A percentile compares a stretch with the other conserved stretches of the same genome.
These are phyloP conservation scores for Vanacampus margaritifer DNA, from an alignment of 2,113 vertebrate species.

Conservation along the genomic window DNA sequence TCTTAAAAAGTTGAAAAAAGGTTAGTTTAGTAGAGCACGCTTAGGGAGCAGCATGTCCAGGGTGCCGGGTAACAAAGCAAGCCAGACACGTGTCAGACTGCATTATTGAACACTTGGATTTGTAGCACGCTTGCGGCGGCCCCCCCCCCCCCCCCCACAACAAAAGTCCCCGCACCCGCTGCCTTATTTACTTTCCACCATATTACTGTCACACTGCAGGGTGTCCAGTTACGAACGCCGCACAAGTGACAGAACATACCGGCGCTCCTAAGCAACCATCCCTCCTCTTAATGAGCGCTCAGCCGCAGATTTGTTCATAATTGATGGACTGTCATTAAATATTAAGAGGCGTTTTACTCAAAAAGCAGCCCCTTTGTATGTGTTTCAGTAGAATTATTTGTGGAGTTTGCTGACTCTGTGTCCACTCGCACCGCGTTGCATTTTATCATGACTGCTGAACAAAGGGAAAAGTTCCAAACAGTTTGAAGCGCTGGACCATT, in stretches of 20 bases:
- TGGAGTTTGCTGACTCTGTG: slow-evolving; percentile 36
- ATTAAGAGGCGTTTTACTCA: slow-evolving; percentile 56
- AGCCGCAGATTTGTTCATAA: slow-evolving; percentile 68
- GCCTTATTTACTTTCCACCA: slow-evolving; percentile 54
- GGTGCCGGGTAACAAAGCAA: slow-evolving; percentile 19
- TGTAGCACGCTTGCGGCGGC: slow-evolving; percentile 37
- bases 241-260: slow-evolving; percentile 36
- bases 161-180: slow-evolving; percentile 31
- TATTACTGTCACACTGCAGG: slow-evolving; percentile 26
- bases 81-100: slow-evolving; percentile 31
- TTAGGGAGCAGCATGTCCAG: background rate
- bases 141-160: too few relatives aligned
- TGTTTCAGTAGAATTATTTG: slow-evolving; percentile 46
- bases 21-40: background rate
- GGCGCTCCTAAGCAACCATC: slow-evolving; percentile 47
- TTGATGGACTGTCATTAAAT: slow-evolving; percentile 64
- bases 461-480: slow-evolving; percentile 3
- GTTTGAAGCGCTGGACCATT: slow-evolving; percentile 28
- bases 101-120: slow-evolving; percentile 49
- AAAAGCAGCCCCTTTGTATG: slow-evolving; percentile 33
- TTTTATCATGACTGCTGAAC: slow-evolving; percentile 28
- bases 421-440: slow-evolving; percentile 24
- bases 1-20: background rate
- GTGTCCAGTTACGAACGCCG: slow-evolving; percentile 48
- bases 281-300: slow-evolving; percentile 38